Percentiles rank a stretch among this genome's conserved stretches.
phyloP scores from a whole-genome alignment of 2,888 invertebrate species.

The Pseudococcus jackbeardsleyi region DNA sequence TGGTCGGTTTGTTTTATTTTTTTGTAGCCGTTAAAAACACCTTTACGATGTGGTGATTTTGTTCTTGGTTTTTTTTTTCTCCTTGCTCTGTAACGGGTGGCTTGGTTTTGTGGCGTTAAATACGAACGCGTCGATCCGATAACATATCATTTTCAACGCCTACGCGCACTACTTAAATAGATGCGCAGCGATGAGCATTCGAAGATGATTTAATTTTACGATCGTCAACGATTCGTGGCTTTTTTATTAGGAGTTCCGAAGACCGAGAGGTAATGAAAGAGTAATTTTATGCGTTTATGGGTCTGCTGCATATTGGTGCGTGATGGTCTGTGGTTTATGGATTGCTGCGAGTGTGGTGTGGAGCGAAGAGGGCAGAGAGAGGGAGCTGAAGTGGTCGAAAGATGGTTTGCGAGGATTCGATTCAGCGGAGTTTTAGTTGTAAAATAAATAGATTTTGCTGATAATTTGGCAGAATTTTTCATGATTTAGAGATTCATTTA shows the following conservation, averaged over 20 bases:
- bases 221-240: constrained; percentile 17
- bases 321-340: too few species aligned
- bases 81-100: constrained; percentile 30
- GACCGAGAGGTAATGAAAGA: not conserved
- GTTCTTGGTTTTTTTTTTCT: not conserved
- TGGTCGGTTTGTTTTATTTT: constrained; percentile 48
- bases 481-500: too few species aligned
- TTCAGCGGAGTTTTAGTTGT: too few species aligned
- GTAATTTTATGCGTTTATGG: not conserved
- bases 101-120: constrained; percentile 49
- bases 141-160: constrained; percentile 54
- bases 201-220: constrained; percentile 54
- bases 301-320: not conserved
- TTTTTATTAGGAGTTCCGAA: not conserved
- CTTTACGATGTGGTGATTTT: constrained; percentile 47
- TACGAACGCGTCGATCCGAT: constrained; percentile 48
- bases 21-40: constrained; percentile 36
- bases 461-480: too few species aligned
- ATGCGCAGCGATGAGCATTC: constrained; percentile 16
- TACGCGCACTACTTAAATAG: constrained; percentile 24
- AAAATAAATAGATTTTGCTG: too few species aligned
- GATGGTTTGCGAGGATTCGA: too few species aligned
- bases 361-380: too few species aligned
- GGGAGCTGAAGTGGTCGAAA: too few species aligned
- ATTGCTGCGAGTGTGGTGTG: too few species aligned